A percentile compares a stretch with the other conserved stretches of the same genome.
Conservation (phyloP, 1,140 invertebrate species). For the Dufourea novaeangliae region DNA sequence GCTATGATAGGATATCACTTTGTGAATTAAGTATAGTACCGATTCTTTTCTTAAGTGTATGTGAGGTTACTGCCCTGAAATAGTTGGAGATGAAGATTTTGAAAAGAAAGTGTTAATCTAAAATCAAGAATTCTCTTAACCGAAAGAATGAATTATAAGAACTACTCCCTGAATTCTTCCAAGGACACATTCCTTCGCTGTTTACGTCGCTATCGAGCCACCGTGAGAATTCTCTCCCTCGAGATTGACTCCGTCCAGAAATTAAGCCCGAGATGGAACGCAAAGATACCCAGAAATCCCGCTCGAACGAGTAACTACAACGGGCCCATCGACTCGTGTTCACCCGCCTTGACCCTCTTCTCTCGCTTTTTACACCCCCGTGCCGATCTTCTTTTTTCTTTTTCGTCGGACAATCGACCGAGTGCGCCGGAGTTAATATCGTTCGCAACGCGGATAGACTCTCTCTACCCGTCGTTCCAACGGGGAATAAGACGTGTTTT, state of each 20-base stretch:
- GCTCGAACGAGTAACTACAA: conserved; percentile 57
- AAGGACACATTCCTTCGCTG: neutral
- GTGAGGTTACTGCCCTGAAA: too few relatives aligned
- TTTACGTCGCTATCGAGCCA: neutral
- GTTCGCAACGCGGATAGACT: conserved; percentile 21
- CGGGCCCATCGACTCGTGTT: conserved; percentile 38
- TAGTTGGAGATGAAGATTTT: too few relatives aligned
- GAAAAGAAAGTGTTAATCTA: too few relatives aligned
- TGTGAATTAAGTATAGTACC: too few relatives aligned
- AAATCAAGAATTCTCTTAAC: too few relatives aligned
- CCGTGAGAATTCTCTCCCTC: conserved; percentile 15
- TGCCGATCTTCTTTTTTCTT: neutral
- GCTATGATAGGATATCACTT: too few relatives aligned
- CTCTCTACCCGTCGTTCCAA: neutral
- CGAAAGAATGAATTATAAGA: too few relatives aligned
- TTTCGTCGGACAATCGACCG: neutral
- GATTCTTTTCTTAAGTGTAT: too few relatives aligned
- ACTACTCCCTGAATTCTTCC: too few relatives aligned
- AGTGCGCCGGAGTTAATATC: conserved; percentile 32
- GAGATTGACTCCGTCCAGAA: neutral
- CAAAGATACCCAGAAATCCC: conserved; percentile 42
- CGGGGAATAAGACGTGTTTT: conserved; percentile 27
- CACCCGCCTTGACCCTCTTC: conserved; percentile 43
- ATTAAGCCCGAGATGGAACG: conserved; percentile 50
- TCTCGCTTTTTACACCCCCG: conserved; percentile 28